A percentile compares a stretch with the other conserved stretches of the same genome.
These are phyloP conservation scores for Lithophane semibrunnea DNA, from an alignment of 2,888 invertebrate genomes.

Conservation along the genomic window DNA sequence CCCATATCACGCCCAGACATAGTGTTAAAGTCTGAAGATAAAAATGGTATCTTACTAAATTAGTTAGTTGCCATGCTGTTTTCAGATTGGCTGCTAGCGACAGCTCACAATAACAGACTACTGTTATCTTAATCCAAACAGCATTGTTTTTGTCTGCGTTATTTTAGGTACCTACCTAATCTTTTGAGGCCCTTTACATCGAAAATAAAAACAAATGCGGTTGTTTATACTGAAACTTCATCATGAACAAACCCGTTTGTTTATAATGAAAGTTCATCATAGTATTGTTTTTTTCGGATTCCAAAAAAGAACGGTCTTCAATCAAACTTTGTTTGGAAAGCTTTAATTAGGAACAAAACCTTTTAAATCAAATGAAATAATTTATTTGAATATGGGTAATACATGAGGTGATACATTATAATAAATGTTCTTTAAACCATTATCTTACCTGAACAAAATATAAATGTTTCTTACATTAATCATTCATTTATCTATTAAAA, in stretches of 20 bases:
- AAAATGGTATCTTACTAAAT: slow-evolving; percentile 1
- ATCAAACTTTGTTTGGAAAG: neutral
- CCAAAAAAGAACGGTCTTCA: neutral
- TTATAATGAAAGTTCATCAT: neutral
- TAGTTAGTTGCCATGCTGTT: slow-evolving; percentile 38
- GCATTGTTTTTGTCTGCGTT: slow-evolving; percentile 46
- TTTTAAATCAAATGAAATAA: neutral
- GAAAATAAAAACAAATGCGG: neutral
- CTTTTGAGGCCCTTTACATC: slow-evolving; percentile 29
- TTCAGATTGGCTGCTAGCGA: slow-evolving; percentile 5
- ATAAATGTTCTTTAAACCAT: neutral
- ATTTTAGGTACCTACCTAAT: slow-evolving; percentile 19
- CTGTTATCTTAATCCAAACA: slow-evolving; percentile 51
- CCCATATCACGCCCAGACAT: slow-evolving; percentile 17
- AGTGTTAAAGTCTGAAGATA: slow-evolving; percentile 20
- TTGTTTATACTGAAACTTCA: neutral
- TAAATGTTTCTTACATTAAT: neutral
- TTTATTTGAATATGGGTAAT: neutral
- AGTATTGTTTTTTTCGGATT: neutral
- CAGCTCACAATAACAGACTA: slow-evolving; percentile 25
- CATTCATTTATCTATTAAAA: neutral
- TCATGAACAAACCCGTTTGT: no score
- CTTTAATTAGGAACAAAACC: neutral
- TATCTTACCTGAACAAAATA: neutral
- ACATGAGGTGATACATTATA: neutral